Evolutionary conservation across 2,797 vertebrate species (phyloP), one percentile per base, ranked within the genome.

Genomic region (Crenichthys baileyi): DNA sequence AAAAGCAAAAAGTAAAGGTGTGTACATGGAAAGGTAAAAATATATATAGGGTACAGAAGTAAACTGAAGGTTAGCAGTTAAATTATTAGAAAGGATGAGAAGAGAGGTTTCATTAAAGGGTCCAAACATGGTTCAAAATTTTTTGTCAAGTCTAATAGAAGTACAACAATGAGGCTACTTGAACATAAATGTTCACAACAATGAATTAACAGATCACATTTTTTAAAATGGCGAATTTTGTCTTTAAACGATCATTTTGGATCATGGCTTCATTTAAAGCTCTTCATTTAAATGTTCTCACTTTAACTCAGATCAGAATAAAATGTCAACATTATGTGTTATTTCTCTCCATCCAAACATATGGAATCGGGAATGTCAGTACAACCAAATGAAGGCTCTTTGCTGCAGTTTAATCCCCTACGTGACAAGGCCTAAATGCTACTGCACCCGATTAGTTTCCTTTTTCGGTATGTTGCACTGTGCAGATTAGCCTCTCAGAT

Each of bases 201-300:
- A n/a, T 26, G n/a, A 89, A 90, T 13, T 77, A 73, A 79, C 41
- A 83, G 39, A 78, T 72, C 70, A 20, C 70, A 81, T 72, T 16
- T 74, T 72, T 65, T 51, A 77, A 84, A 90, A 92, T 94, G 92
- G 92, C 92, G 91, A 87, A 79, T 79, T 12, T 41, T 87, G 76
- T 73, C 4, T n/a, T 79, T 84, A 50, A 76, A 83, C 83, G 78
- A 65, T 31, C 0, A 9, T 83, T 86, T 76, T 79, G 1, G 78
- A 85, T 84, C 71, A 86, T 89, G 87, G 87, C 88, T 93, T 46
- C 13, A 48, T 48, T 80, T 77, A 75, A 77, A 73, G 76, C 77
- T 72, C 61, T 56, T 20, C 71, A 77, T 77, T 12, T 72, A 76
- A 81, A 80, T 55, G 22, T 22, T 78, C 36, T 79, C 71, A 44